Base-by-base conservation (phyloP, 2,888 invertebrate genomes). In the Drosophila kuntzei region DNA sequence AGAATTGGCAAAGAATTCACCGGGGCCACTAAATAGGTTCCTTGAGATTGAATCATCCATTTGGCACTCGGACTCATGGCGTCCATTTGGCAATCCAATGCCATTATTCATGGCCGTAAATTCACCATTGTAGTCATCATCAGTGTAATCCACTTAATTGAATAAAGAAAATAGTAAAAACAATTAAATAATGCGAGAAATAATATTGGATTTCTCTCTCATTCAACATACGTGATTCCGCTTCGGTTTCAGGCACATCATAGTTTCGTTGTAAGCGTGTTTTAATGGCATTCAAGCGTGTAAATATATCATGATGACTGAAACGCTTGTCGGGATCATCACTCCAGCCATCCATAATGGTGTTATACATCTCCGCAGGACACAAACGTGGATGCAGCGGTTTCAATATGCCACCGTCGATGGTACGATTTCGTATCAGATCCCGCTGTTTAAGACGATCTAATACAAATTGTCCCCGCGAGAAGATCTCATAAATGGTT, bases 401-500 rank as follows among this genome's bases (percentile, higher is more conserved):
- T 61, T 96, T 91, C 87, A 95, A 94, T 25, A 96, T 96, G 89
- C 93, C 94, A 77, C 90, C 90, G 65, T 77, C 75, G 5, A 29
- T 34, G 0, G 49, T 22, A 7, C 81, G 75, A 69, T 89, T 84
- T 2, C 70, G 50, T 5, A 90, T 68, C 9, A 79, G 66, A 32
- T 90, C 89, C 0, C 61, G 55, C 57, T 86, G 93, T 14, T 93
- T 92, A 0, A 93, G 89, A 0, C 93, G 93, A 14, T 73, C 73
- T 25, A 68, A 6, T 1, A 51, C 29, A 27, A 46, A 7, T 18
- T 93, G 93, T 1, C 98, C 98, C 79, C 94, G 95, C 0, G 96
- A 95, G 92, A 98, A 98, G 79, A 98, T 96, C 92, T 98, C 97
- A 97, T 98, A 98, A 16, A 98, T 91, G 0, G 98, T 98, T 3